These are phyloP conservation scores for Rhizomys pruinosus DNA, from an alignment of 2,113 vertebrate genomes.

Conservation along the genomic window DNA sequence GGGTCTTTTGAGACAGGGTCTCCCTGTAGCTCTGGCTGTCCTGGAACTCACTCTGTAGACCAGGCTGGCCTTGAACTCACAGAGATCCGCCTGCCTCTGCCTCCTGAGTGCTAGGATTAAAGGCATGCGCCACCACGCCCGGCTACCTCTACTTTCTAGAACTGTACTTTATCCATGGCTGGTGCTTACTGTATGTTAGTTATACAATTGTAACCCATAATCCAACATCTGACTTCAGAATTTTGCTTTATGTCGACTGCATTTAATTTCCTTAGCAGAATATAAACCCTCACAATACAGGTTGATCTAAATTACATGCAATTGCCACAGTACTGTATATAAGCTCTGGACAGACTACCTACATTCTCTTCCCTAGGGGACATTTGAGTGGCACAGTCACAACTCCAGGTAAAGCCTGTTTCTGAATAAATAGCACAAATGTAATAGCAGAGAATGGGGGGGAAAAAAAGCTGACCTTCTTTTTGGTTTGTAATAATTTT, in stretches of 20 bases:
- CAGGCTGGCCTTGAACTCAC: too few relatives aligned
- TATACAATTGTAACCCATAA: background rate
- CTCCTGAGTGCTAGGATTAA: too few relatives aligned
- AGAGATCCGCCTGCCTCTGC: too few relatives aligned
- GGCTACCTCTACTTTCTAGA: background rate
- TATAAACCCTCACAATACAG: background rate
- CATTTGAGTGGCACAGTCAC: background rate
- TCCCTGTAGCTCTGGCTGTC: too few relatives aligned
- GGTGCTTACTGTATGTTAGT: background rate
- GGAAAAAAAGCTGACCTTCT: background rate
- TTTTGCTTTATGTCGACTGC: background rate
- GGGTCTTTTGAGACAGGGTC: too few relatives aligned
- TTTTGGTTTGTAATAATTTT: background rate
- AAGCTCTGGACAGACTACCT: background rate
- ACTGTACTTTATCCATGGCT: background rate
- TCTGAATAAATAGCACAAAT: background rate
- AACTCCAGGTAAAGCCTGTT: background rate
- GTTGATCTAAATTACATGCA: background rate
- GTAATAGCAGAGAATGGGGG: background rate
- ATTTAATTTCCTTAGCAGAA: background rate
- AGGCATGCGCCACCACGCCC: too few relatives aligned
- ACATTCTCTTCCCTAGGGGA: background rate
- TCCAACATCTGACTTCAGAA: background rate
- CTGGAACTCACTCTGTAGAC: too few relatives aligned
- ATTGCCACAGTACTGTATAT: background rate